Evolutionary conservation across 2,113 vertebrate species (phyloP).

Genomic region (Peromyscus californicus): DNA sequence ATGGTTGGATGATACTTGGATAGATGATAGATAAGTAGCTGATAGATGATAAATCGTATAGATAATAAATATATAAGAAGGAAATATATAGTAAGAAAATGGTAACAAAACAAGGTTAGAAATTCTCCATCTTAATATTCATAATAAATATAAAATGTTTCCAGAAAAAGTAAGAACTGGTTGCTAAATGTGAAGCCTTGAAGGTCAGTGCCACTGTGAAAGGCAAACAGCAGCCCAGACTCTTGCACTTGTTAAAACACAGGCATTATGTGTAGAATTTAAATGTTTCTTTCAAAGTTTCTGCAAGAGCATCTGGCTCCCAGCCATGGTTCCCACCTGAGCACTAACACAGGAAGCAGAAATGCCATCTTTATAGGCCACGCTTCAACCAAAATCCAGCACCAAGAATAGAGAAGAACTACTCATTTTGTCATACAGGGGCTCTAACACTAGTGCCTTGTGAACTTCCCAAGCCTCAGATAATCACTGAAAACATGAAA

Average conservation of each 20-base stretch:
- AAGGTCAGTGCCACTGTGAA: background rate
- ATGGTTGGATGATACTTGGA: background rate
- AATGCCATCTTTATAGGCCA: background rate
- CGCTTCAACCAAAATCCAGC: background rate
- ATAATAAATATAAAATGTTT: conserved; percentile 35
- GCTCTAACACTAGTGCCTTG: background rate
- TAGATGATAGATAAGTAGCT: background rate
- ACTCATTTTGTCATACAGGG: background rate
- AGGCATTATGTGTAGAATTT: conserved; percentile 2
- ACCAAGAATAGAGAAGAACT: background rate
- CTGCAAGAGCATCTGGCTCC: background rate
- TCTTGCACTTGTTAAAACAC: background rate
- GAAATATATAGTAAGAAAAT: background rate
- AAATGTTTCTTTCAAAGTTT: conserved; percentile 4
- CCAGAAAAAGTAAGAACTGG: conserved; percentile 5
- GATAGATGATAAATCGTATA: background rate
- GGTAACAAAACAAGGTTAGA: background rate
- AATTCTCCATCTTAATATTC: background rate
- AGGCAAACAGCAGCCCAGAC: background rate
- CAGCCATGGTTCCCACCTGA: background rate
- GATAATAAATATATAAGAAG: background rate
- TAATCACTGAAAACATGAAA: conserved; percentile 27
- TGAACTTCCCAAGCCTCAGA: background rate
- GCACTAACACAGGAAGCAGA: background rate
- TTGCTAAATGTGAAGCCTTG: conserved; percentile 20